Base-by-base conservation (phyloP, 2,797 vertebrate genomes). In the Psittacula derbiana region DNA sequence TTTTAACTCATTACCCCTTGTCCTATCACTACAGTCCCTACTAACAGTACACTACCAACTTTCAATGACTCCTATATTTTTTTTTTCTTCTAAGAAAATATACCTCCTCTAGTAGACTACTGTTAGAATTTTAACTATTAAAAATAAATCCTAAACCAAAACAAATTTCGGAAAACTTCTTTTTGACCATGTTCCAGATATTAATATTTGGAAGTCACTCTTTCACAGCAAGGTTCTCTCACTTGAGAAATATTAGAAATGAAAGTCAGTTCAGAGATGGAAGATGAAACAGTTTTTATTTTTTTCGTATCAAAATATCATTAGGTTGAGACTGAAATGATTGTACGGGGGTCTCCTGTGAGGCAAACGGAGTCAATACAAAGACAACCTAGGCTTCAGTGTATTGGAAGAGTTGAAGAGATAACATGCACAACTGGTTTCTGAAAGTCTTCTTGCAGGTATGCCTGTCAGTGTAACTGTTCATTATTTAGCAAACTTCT, bases 101-200 rank as follows among this genome's bases (percentile, higher is more conserved):
- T 5, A 13, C 4, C 12, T 66, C 8, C 14, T 55, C 16, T 12
- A 3, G 6, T 3, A 46, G 43, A 6, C 6, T 21, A 12, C 16
- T 2, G 0, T 13, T 24, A 16, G 40, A 53, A 72, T 25, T 41
- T 3, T 0, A 62, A 41, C 2, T 31, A 5, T 19, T 36, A 44
- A 52, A 53, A 52, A 27, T 1, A 23, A 90, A 80, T 28, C 14
- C 7, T 31, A 27, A 23, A n/a, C 11, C 10, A 17, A 60, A 73
- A 49, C 0, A 0, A 7, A 7, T 10, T 41, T 81, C n/a, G 16
- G 31, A 27, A 75, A 60, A n/a, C 0, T 23, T 38, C 1, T 49
- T 73, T 53, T 21, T 40, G 8, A 38, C 12, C 12, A 25, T 8
- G 4, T 47, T 38, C 23, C 4, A 41, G 16, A 46, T 38, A 38